Percentiles rank a stretch among this genome's conserved stretches.
phyloP scores from a whole-genome alignment of 1,140 invertebrate species.

The Antheraea mylitta region DNA sequence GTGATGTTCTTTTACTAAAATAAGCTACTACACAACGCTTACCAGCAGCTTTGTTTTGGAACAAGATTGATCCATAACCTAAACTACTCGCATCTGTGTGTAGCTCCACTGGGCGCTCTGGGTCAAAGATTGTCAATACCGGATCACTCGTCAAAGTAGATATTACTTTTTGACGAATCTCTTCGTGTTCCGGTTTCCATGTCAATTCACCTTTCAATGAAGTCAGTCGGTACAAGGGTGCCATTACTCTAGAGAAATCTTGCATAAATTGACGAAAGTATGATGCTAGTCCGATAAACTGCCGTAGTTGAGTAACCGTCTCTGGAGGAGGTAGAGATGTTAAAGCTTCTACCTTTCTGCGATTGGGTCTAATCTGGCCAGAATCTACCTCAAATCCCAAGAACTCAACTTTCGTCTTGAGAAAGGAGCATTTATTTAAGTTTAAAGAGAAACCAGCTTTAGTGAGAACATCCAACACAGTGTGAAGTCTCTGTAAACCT shows the following conservation, averaged over 20 bases:
- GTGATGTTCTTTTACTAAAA: not conserved
- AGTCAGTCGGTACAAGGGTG: conserved; percentile 13
- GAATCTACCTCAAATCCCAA: conserved; percentile 12
- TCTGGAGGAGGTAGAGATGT: not conserved
- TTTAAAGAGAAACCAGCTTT: conserved; percentile 5
- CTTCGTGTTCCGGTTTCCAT: conserved; percentile 8
- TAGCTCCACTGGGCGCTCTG: too few species aligned
- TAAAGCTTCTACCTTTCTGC: conserved; percentile 8
- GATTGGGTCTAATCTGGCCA: conserved; percentile 17
- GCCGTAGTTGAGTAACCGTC: not conserved
- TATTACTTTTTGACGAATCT: conserved; percentile 9
- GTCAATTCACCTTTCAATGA: not conserved
- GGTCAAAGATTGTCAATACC: too few species aligned
- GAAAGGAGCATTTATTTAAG: conserved; percentile 5
- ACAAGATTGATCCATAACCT: conserved; percentile 23
- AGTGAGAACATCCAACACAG: not conserved
- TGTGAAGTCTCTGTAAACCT: conserved; percentile 4
- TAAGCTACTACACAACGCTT: conserved; percentile 17
- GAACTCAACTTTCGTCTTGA: not conserved
- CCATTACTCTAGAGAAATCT: conserved; percentile 18
- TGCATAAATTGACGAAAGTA: conserved; percentile 22
- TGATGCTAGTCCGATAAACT: not conserved
- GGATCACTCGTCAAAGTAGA: conserved; percentile 3
- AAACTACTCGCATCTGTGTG: too few species aligned
- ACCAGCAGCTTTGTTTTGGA: conserved; percentile 27